Percentiles rank a stretch among this genome's conserved stretches.
These are phyloP conservation scores for Chromobotia macracanthus DNA, from an alignment of 2,797 vertebrate genomes.

Conservation along the genomic window DNA sequence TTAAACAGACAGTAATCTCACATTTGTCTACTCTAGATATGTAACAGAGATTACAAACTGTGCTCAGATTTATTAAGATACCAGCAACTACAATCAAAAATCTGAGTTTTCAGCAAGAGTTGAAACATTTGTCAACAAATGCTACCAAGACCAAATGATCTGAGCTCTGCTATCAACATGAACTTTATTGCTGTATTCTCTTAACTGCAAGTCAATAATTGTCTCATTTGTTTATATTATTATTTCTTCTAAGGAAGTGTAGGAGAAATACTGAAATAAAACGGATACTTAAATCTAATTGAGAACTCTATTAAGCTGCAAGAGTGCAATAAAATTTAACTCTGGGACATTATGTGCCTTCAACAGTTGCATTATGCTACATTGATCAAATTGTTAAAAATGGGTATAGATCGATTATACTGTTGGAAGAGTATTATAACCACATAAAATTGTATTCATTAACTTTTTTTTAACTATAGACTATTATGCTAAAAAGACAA, in stretches of 20 bases:
- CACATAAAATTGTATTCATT: not conserved
- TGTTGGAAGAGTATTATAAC: not conserved
- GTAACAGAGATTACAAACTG: not conserved
- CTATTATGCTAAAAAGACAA: not conserved
- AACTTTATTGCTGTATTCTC: not conserved
- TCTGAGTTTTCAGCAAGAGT: not conserved
- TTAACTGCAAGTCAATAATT: slow-evolving; percentile 2
- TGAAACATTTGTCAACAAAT: not conserved
- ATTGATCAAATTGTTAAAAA: not conserved
- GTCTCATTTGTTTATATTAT: not conserved
- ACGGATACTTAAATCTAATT: not conserved
- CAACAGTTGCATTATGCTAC: not conserved
- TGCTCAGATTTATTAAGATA: not conserved
- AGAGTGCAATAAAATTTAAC: not conserved
- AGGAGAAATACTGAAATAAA: not conserved
- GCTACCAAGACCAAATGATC: not conserved
- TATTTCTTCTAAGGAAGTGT: not conserved
- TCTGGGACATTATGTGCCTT: not conserved
- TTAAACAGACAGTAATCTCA: not conserved
- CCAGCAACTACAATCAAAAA: not conserved
- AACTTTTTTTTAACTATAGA: slow-evolving; percentile 10
- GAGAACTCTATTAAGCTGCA: not conserved
- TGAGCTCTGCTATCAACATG: not conserved
- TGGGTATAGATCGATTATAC: not conserved
- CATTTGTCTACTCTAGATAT: not conserved